phyloP scores from a whole-genome alignment of 2,888 invertebrate species.

The Falcaria lacertinaria region DNA sequence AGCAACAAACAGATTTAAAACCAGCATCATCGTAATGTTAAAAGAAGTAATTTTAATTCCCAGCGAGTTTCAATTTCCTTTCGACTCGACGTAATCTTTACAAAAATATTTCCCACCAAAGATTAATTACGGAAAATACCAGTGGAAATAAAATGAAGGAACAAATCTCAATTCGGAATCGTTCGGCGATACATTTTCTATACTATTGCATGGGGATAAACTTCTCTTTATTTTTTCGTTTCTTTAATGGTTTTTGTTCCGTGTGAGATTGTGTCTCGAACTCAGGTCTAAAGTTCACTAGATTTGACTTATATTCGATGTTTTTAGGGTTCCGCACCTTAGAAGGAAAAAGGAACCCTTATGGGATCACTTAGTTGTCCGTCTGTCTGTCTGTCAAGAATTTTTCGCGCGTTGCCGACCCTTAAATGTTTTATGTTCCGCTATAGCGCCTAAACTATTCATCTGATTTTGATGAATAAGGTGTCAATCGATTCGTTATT shows the following conservation, averaged over 20 bases:
- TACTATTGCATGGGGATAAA: neutral
- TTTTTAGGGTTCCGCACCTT: no score
- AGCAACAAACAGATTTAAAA: neutral
- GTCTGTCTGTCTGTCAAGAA: no score
- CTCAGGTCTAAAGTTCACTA: neutral
- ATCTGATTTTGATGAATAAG: no score
- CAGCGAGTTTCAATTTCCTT: neutral
- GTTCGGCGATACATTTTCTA: neutral
- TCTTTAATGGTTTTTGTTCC: neutral
- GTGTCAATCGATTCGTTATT: no score
- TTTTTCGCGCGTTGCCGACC: no score
- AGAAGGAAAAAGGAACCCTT: no score
- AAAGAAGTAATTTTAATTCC: neutral
- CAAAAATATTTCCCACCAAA: neutral
- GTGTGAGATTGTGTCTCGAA: neutral
- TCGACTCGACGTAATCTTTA: neutral
- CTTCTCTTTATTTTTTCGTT: neutral
- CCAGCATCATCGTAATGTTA: neutral
- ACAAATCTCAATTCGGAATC: neutral
- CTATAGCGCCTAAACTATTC: no score
- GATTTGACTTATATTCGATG: no score
- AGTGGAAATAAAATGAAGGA: neutral
- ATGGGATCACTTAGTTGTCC: no score
- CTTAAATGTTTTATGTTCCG: no score
- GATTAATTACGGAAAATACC: conserved; percentile 3